Base-by-base conservation (phyloP, 2,113 vertebrate genomes). In the Columbina picui region DNA sequence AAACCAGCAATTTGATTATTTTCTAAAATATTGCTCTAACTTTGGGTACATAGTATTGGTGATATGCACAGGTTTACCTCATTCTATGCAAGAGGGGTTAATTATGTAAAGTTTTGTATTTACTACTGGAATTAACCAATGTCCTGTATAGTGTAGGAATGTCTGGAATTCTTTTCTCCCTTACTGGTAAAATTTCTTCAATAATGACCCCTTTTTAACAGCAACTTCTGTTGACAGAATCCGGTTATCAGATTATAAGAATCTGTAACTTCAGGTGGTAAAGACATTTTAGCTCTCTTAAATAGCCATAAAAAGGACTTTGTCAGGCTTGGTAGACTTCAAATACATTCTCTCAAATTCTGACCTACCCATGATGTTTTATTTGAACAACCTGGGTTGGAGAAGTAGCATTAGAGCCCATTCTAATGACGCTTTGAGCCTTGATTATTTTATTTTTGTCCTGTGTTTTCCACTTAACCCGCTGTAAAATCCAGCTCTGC, bases 51-150 rank as follows among this genome's bases (percentile, higher is more conserved):
- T 96, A 96, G 83, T 97, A 93, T 98, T 97, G 97, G 96, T 98
- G 84, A 97, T 98, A 98, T 95, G 96, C 98, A 98, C 98, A 98
- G 98, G 98, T 98, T 98, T 98, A 98, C 98, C 97, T 98, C 98
- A 98, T 98, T 98, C 98, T 98, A 98, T 98, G 98, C 98, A 98
- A 98, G 97, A 98, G 97, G 97, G 95, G 91, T 98, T 98, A 96
- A 97, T 97, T 97, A 94, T 97, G 93, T 98, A 97, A 98, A 97
- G 97, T 98, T 98, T 98, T 98, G 94, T 98, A 98, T 97, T 98
- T 97, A 97, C 97, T 98, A 97, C 97, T 98, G 98, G 97, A 98
- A 98, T 96, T 97, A 88, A 96, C 96, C 96, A 89, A 83, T 93
- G 94, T 98, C 97, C 95, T 98, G 97, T 98, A 95, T 97, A 98